Percentiles rank a stretch among this genome's conserved stretches.
Conservation (phyloP, 1,140 invertebrate genomes). For the Drosophila mauritiana region DNA sequence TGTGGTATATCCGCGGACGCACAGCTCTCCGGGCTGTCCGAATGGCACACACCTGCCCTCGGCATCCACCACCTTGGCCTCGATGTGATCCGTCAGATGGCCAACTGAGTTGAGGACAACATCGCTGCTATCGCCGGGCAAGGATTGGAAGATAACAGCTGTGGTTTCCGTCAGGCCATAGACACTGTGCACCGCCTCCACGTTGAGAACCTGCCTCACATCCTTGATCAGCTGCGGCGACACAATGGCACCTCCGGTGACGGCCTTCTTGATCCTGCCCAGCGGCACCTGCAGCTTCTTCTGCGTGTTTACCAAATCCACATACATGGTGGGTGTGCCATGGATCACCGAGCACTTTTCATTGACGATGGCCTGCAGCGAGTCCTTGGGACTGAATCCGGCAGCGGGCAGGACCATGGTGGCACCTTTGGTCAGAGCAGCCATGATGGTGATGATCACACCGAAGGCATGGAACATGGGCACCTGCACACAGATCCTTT, state of each 20-base stretch:
- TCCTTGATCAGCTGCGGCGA: constrained; percentile 89
- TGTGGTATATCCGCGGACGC: constrained; percentile 91
- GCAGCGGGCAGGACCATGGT: constrained; percentile 90
- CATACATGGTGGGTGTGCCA: constrained; percentile 98
- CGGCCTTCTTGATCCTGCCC: constrained; percentile 86
- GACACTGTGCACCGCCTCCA: constrained; percentile 87
- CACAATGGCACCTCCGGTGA: constrained; percentile 91
- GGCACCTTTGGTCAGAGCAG: constrained; percentile 88
- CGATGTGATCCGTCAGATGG: constrained; percentile 90
- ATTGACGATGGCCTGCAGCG: constrained; percentile 88
- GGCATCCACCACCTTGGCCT: constrained; percentile 91
- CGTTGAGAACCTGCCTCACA: constrained; percentile 85
- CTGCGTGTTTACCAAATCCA: constrained; percentile 90
- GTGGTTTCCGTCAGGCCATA: constrained; percentile 96
- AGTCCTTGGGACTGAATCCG: constrained; percentile 89
- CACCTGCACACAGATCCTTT: constrained; percentile 90
- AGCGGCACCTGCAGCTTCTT: constrained; percentile 85
- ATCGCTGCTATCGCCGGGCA: constrained; percentile 88
- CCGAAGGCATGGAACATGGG: constrained; percentile 98
- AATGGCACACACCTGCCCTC: constrained; percentile 90
- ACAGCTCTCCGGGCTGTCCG: constrained; percentile 92
- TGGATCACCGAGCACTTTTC: constrained; percentile 93
- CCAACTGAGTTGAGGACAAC: constrained; percentile 91
- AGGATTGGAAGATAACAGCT: constrained; percentile 89
- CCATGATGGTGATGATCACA: constrained; percentile 88